These are phyloP conservation scores for Manis pentadactyla DNA, from an alignment of 2,797 vertebrate genomes.

Conservation along the genomic window DNA sequence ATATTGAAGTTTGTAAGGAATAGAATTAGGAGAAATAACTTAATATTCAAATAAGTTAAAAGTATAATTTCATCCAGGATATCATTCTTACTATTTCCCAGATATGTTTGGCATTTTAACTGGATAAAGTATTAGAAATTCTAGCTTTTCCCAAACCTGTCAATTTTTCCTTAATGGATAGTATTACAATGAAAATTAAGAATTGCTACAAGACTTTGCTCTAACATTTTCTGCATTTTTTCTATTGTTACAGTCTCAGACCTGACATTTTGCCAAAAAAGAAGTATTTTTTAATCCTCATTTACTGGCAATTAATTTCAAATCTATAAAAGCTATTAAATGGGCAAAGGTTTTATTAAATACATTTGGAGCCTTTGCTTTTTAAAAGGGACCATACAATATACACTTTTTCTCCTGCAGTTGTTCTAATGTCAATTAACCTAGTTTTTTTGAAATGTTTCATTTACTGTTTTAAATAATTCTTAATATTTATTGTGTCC, in stretches of 20 bases:
- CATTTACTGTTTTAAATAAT: neutral
- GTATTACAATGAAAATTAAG: constrained; percentile 77
- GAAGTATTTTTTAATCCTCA: constrained; percentile 28
- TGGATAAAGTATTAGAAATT: constrained; percentile 87
- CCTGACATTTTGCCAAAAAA: constrained; percentile 73
- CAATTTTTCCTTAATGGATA: constrained; percentile 81
- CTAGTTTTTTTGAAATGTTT: neutral
- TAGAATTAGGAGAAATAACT: neutral
- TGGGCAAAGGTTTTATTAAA: neutral
- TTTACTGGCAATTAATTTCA: constrained; percentile 67
- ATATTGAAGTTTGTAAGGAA: neutral
- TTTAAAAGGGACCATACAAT: neutral
- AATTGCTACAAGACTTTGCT: constrained; percentile 85
- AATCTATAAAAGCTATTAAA: constrained; percentile 66
- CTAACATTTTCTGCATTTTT: constrained; percentile 79
- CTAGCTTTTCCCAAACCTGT: constrained; percentile 78
- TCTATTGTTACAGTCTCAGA: constrained; percentile 33
- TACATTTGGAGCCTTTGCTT: neutral
- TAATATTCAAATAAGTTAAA: constrained; percentile 24
- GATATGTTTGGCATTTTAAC: constrained; percentile 78
- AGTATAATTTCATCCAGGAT: constrained; percentile 51
- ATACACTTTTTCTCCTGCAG: neutral
- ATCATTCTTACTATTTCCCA: constrained; percentile 67
- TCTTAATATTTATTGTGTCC: neutral
- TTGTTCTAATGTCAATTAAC: neutral